These are phyloP conservation scores for Stomatorhinus walkeri DNA, from an alignment of 2,797 vertebrate species.

Conservation along the genomic window DNA sequence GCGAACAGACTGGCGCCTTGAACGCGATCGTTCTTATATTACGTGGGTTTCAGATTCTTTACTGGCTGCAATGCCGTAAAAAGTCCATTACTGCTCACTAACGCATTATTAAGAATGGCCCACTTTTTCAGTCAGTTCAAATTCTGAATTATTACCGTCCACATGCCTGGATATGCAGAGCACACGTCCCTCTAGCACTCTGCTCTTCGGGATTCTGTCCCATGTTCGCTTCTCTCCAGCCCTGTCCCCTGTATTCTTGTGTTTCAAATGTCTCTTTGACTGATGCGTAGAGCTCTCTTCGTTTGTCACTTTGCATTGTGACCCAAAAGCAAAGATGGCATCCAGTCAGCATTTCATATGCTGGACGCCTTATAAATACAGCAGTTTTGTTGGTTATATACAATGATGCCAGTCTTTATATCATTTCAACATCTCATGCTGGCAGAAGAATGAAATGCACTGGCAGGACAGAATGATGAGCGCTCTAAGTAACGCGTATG, in stretches of 20 bases:
- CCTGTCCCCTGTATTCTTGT: neutral
- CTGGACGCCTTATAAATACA: neutral
- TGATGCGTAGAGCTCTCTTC: neutral
- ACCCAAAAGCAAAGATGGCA: neutral
- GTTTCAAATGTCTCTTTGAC: neutral
- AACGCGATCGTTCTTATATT: neutral
- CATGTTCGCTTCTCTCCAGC: neutral
- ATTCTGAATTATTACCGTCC: neutral
- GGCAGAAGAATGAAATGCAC: neutral
- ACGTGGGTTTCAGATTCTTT: neutral
- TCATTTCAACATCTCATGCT: neutral
- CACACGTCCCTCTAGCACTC: neutral
- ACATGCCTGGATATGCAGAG: neutral
- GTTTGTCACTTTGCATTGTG: neutral
- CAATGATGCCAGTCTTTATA: neutral
- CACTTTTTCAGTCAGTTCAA: neutral
- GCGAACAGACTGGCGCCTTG: constrained; percentile 10
- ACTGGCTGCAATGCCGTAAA: neutral
- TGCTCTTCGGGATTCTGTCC: neutral
- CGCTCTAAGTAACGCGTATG: neutral
- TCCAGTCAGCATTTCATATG: neutral
- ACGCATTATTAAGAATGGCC: neutral
- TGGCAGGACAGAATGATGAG: neutral
- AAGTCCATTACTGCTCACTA: neutral
- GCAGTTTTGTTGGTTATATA: neutral